phyloP scores from a whole-genome alignment of 2,888 invertebrate species.

The Craniophora ligustri region DNA sequence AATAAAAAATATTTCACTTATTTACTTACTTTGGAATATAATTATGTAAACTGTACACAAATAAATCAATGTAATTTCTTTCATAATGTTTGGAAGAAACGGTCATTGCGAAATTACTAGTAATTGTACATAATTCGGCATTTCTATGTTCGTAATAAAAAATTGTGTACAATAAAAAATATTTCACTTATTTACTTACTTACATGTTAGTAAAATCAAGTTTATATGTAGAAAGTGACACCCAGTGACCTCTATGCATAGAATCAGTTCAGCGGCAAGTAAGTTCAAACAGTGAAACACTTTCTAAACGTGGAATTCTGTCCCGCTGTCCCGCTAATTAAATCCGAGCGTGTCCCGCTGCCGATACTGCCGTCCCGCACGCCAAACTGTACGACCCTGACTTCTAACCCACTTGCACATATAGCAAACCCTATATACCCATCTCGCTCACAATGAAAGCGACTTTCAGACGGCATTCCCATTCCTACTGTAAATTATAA shows the following conservation, averaged over 20 bases:
- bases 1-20: too few relatives aligned
- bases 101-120: too few relatives aligned
- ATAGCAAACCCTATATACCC: constrained; percentile 11
- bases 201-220: neutral
- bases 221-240: constrained; percentile 19
- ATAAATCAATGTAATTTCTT: too few relatives aligned
- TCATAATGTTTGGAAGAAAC: too few relatives aligned
- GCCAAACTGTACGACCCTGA: constrained; percentile 61
- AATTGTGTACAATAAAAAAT: too few relatives aligned
- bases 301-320: constrained; percentile 58
- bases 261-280: constrained; percentile 12
- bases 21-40: too few relatives aligned
- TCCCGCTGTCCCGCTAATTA: constrained; percentile 62
- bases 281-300: constrained; percentile 41
- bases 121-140: too few relatives aligned
- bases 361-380: constrained; percentile 59
- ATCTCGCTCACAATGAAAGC: constrained; percentile 57
- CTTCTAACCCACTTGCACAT: constrained; percentile 41
- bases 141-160: too few relatives aligned
- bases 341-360: constrained; percentile 52
- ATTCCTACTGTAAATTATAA: constrained; percentile 63
- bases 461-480: constrained; percentile 64
- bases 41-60: too few relatives aligned
- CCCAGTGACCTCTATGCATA: constrained; percentile 28
- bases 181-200: too few relatives aligned